Base-by-base conservation (phyloP, 2,113 vertebrate species). In the Turnix velox region DNA sequence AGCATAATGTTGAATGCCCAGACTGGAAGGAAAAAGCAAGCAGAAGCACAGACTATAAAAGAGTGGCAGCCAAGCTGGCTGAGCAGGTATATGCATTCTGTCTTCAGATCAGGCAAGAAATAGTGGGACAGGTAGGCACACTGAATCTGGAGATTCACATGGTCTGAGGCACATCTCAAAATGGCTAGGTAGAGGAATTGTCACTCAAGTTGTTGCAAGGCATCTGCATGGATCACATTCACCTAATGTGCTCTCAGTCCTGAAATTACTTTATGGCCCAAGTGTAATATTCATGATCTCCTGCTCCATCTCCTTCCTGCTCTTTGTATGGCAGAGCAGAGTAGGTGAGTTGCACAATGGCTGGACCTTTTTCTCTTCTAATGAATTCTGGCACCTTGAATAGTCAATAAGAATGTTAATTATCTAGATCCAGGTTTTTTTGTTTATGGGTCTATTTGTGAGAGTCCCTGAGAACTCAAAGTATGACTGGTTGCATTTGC, bases 171-270 rank as follows among this genome's bases (percentile, higher is more conserved):
- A 75, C 35, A 58, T 17, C 49, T 54, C 40, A 27, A 11, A 40
- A 27, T 0, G 3, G 9, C 17, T 15, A 20, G 35, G 31, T 15
- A 61, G 31, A 25, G 16, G 37, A 31, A 23, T 1, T 24, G 6
- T 22, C n/a, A 4, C 13, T 71, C 39, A 2, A 12, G 45, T 18
- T 15, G 51, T 0, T 69, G 42, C 4, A 2, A 28, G 63, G 52
- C 51, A 84, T 30, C 68, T 66, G 59, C 23, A 2, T 14, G 68
- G 51, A 4, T 49, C 42, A 24, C 24, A 8, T 46, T 72, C 30
- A 7, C 51, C 9, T 30, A 51, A 2, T 14, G 33, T 2, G 4
- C 8, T 33, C 52, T 72, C 58, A 37, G 51, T 17, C 14, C 55
- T 75, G 62, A 68, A 55, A 40, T 52, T 51, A 25, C 10, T 39